Evolutionary conservation across 2,797 vertebrate genomes (phyloP), one percentile per base, ranked within the genome.

Genomic region (Hozukius guyotensis): DNA sequence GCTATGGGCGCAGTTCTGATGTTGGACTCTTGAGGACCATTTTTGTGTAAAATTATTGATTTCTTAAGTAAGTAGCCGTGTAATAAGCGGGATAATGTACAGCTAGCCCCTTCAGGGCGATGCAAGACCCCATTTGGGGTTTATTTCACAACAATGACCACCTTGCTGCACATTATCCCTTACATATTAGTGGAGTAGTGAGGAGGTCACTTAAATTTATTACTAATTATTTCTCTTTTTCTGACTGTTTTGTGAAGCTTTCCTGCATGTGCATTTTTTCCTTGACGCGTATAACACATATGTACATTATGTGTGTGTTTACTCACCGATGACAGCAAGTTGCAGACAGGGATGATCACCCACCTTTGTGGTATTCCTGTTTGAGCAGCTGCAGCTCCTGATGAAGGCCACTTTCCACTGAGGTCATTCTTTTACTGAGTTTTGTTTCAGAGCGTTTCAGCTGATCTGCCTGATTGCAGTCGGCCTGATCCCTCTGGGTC

Each of bases 351-450:
- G 42, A 52, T 1, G 53, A 77, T 76, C 77, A 68, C 93, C 92
- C 83, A 97, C 96, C 96, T 95, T 96, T 94, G 92, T 95, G 95
- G 78, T 97, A 96, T 62, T 97, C 94, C 52, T 85, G 94, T 88
- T 96, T 95, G 84, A 97, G 95, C 94, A 96, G 94, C 88, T 97
- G 94, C 79, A 97, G 86, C 89, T 96, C 96, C 62, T 89, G 90
- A 88, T 94, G 95, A 53, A 97, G 88, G 82, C 85, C 83, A 69
- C 87, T 94, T 94, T 97, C 95, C 84, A 96, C 70, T 53, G 90
- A 93, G 61, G 31, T 83, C 42, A 97, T 89, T 83, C 88, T 96
- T 77, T 85, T 83, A 25, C 71, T 76, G 31, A 97, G 82, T 91
- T 93, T 95, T 75, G 92, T 93, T 61, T 95, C 95, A 6, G 75